phyloP scores from a whole-genome alignment of 2,113 vertebrate species.

The Natator depressus region DNA sequence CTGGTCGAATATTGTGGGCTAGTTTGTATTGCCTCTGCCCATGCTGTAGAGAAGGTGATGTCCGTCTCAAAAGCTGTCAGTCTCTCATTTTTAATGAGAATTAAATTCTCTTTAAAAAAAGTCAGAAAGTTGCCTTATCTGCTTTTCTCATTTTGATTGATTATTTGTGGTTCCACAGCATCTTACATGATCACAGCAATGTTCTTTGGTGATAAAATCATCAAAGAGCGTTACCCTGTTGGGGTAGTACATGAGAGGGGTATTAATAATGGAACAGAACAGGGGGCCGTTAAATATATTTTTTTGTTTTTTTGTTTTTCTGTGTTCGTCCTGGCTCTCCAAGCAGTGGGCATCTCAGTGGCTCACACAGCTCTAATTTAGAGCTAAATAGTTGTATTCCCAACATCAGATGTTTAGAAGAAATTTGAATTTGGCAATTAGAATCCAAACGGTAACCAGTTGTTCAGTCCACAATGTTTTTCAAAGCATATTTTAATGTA shows the following conservation, averaged over 20 bases:
- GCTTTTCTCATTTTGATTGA: constrained; percentile 81
- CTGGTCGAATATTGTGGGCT: background rate
- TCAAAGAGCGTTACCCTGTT: constrained; percentile 80
- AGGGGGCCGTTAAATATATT: constrained; percentile 76
- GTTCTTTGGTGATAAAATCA: constrained; percentile 82
- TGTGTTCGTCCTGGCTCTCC: constrained; percentile 32
- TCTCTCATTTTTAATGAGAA: constrained; percentile 56
- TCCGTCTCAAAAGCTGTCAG: constrained; percentile 10
- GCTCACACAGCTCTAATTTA: constrained; percentile 2
- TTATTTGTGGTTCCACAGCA: constrained; percentile 79
- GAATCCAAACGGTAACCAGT: background rate
- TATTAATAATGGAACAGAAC: constrained; percentile 82
- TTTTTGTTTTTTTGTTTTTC: constrained; percentile 80
- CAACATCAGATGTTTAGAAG: constrained; percentile 37
- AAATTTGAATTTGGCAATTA: constrained; percentile 1
- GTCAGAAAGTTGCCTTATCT: constrained; percentile 74
- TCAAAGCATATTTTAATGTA: constrained; percentile 5
- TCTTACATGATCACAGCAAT: constrained; percentile 78
- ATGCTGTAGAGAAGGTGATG: constrained; percentile 28
- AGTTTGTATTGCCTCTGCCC: background rate
- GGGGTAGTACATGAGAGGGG: constrained; percentile 64
- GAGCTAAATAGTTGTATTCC: constrained; percentile 1
- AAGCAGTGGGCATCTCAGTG: background rate
- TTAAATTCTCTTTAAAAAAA: constrained; percentile 71
- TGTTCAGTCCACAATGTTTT: background rate